Evolutionary conservation across 2,113 vertebrate genomes (phyloP).

Genomic region (Odobenus rosmarus): DNA sequence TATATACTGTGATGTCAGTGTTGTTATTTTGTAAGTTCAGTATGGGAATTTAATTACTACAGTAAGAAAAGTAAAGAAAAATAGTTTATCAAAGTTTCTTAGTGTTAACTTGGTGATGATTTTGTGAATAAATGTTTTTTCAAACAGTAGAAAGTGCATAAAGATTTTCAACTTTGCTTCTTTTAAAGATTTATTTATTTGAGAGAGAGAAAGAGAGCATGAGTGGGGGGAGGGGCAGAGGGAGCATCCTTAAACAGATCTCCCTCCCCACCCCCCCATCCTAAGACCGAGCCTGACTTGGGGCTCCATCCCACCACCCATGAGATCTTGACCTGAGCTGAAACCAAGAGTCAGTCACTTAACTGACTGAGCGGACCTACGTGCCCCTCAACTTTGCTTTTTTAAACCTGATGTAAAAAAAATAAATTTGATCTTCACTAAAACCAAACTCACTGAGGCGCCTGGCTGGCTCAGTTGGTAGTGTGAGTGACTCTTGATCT

Average conservation of each 20-base stretch:
- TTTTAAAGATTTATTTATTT: neutral
- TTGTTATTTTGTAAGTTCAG: slow-evolving; percentile 32
- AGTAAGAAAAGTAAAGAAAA: slow-evolving; percentile 38
- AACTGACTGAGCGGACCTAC: neutral
- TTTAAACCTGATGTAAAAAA: slow-evolving; percentile 47
- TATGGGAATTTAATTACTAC: slow-evolving; percentile 24
- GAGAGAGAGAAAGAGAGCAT: neutral
- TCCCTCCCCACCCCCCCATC: neutral
- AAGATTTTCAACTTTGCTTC: slow-evolving; percentile 14
- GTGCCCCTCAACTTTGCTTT: neutral
- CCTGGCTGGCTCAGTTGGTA: neutral
- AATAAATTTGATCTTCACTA: slow-evolving; percentile 12
- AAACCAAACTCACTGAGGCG: neutral
- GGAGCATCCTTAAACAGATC: neutral
- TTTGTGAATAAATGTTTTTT: slow-evolving; percentile 37
- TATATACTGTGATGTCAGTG: neutral
- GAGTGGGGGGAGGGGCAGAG: neutral
- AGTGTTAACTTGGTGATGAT: slow-evolving; percentile 42
- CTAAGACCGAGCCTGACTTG: neutral
- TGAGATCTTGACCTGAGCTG: neutral
- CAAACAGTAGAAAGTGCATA: neutral
- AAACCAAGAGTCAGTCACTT: neutral
- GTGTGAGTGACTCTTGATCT: neutral
- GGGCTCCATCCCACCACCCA: neutral
- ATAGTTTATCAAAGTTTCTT: neutral